These are phyloP conservation scores for Haplochromis vanheusdeni DNA, from an alignment of 2,113 vertebrate species.

Conservation along the genomic window DNA sequence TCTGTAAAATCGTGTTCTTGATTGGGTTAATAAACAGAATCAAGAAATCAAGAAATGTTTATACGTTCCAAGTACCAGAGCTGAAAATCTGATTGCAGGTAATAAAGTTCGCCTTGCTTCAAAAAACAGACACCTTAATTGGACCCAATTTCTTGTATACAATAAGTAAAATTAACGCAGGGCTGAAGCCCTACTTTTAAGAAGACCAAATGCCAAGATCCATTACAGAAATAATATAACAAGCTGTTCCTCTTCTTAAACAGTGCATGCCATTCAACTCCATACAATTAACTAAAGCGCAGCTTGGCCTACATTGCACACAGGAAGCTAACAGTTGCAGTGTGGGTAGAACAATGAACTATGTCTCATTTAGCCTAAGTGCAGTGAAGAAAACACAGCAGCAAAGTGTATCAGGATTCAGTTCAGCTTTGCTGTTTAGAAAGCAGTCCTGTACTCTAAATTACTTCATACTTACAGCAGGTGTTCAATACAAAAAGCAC, in stretches of 20 bases:
- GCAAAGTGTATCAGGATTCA: background rate
- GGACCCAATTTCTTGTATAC: background rate
- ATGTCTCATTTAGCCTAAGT: constrained; percentile 6
- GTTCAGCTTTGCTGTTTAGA: background rate
- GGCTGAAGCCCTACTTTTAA: background rate
- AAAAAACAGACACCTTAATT: background rate
- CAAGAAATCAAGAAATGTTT: background rate
- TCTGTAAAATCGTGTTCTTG: background rate
- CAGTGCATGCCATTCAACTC: constrained; percentile 2
- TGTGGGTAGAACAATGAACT: constrained; percentile 7
- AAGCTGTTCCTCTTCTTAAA: background rate
- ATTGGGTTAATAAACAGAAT: background rate
- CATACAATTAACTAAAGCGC: constrained; percentile 36
- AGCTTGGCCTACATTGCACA: constrained; percentile 28
- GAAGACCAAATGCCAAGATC: constrained; percentile 7
- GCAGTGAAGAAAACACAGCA: background rate
- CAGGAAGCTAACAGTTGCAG: background rate
- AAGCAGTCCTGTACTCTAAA: background rate
- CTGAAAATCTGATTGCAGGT: background rate
- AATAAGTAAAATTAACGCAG: background rate
- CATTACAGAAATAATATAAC: background rate
- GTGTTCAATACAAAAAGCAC: background rate
- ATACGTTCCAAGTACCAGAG: background rate
- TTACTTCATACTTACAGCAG: background rate
- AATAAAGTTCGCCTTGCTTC: background rate